Conservation (phyloP, 1,140 invertebrate species). For the Drosophila parvula region DNA sequence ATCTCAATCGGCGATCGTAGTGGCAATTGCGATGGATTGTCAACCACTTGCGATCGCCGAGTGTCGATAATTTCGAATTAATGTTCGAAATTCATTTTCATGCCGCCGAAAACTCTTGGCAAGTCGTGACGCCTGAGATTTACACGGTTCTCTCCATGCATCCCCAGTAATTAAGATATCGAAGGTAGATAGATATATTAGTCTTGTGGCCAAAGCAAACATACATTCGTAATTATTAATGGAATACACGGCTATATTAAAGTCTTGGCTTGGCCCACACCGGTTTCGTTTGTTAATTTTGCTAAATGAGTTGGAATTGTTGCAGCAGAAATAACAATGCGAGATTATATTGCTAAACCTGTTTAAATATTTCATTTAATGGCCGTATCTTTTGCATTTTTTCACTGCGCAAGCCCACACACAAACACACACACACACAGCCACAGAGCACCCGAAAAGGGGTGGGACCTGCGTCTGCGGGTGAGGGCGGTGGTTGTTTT, state of each 20-base stretch:
- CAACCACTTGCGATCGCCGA: slow-evolving; percentile 51
- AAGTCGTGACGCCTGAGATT: slow-evolving; percentile 44
- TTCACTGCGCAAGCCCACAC: slow-evolving; percentile 65
- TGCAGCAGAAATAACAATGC: slow-evolving; percentile 66
- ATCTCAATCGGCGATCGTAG: slow-evolving; percentile 32
- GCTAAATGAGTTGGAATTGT: slow-evolving; percentile 56
- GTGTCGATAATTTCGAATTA: slow-evolving; percentile 69
- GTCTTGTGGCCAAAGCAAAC: slow-evolving; percentile 11
- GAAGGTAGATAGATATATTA: slow-evolving; percentile 24
- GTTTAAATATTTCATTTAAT: slow-evolving; percentile 65
- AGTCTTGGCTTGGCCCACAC: slow-evolving; percentile 41
- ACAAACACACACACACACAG: slow-evolving; percentile 1
- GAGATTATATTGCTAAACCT: slow-evolving; percentile 72
- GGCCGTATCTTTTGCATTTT: slow-evolving; percentile 50
- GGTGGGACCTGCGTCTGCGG: not conserved
- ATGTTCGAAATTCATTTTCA: slow-evolving; percentile 58
- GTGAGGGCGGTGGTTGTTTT: not conserved
- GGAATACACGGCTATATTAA: slow-evolving; percentile 50
- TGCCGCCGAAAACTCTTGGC: slow-evolving; percentile 16
- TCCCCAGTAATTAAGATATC: slow-evolving; percentile 61
- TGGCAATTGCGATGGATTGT: slow-evolving; percentile 51
- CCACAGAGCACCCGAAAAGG: not conserved
- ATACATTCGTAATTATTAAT: slow-evolving; percentile 59
- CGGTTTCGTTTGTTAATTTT: slow-evolving; percentile 52
- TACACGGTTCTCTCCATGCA: slow-evolving; percentile 35